Evolutionary conservation across 2,797 vertebrate genomes (phyloP).

Genomic region (Amblyopsis hoosieri): DNA sequence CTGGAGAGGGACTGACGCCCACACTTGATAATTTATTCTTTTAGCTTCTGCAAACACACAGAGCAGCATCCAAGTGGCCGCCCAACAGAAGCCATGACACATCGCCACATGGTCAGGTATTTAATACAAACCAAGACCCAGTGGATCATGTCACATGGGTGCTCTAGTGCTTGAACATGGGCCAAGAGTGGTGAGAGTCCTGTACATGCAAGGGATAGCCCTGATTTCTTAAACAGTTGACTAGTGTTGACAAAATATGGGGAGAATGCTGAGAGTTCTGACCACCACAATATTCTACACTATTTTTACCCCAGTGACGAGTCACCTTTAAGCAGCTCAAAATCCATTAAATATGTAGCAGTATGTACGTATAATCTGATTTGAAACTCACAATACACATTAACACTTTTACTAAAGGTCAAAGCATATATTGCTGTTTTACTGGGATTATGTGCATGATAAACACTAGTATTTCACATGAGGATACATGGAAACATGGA

Average conservation of each 20-base stretch:
- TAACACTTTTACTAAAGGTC: too few relatives aligned
- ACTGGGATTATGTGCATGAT: too few relatives aligned
- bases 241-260: not conserved
- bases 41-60: conserved; percentile 72
- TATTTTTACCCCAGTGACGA: not conserved
- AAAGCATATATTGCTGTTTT: too few relatives aligned
- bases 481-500: too few relatives aligned
- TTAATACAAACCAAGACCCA: conserved; percentile 49
- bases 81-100: conserved; percentile 82
- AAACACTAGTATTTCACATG: too few relatives aligned
- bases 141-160: not conserved
- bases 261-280: too few relatives aligned
- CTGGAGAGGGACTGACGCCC: conserved; percentile 64
- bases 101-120: conserved; percentile 81
- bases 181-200: not conserved
- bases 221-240: not conserved
- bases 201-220: not conserved
- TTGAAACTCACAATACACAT: not conserved
- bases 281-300: too few relatives aligned
- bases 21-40: conserved; percentile 82
- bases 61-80: conserved; percentile 70
- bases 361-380: not conserved
- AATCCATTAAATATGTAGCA: not conserved
- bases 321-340: too few relatives aligned
- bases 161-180: not conserved